phyloP scores from a whole-genome alignment of 2,888 invertebrate genomes.

The Thalpophila matura region DNA sequence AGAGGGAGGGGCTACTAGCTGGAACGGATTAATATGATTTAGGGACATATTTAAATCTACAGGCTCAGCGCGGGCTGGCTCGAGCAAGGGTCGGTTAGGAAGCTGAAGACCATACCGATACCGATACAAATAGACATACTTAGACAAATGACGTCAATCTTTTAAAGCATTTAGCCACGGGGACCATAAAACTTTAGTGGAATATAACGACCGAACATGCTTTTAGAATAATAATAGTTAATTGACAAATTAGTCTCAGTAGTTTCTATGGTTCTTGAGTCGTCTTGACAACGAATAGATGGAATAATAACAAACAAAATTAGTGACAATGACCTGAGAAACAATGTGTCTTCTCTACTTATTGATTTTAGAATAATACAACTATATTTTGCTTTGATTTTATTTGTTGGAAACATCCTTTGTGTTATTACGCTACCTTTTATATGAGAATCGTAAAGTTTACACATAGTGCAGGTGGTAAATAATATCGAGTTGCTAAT shows the following conservation, averaged over 20 bases:
- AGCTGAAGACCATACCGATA: too few relatives aligned
- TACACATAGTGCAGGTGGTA: conserved; percentile 38
- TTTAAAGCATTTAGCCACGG: conserved; percentile 68
- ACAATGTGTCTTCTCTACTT: conserved; percentile 9
- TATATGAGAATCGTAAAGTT: conserved; percentile 38
- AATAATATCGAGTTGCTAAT: conserved; percentile 47
- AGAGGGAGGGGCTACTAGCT: too few relatives aligned
- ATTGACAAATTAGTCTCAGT: conserved; percentile 59
- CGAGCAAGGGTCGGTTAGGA: too few relatives aligned
- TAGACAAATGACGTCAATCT: conserved; percentile 67
- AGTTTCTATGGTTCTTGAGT: conserved; percentile 48
- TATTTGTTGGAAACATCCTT: conserved; percentile 11
- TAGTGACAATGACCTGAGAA: conserved; percentile 10
- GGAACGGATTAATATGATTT: too few relatives aligned
- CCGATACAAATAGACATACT: conserved; percentile 38
- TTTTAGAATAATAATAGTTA: conserved; percentile 59
- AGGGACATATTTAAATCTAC: too few relatives aligned
- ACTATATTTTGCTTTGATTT: conserved; percentile 10
- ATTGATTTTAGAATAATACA: conserved; percentile 8
- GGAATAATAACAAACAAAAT: conserved; percentile 31
- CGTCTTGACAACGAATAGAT: conserved; percentile 24
- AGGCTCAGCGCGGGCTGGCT: too few relatives aligned
- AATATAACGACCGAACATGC: conserved; percentile 36
- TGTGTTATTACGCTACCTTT: conserved; percentile 11
- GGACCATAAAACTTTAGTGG: conserved; percentile 60